A percentile compares a stretch with the other conserved stretches of the same genome.
Conservation (phyloP, 2,113 vertebrate genomes). For the Microtus pennsylvanicus region DNA sequence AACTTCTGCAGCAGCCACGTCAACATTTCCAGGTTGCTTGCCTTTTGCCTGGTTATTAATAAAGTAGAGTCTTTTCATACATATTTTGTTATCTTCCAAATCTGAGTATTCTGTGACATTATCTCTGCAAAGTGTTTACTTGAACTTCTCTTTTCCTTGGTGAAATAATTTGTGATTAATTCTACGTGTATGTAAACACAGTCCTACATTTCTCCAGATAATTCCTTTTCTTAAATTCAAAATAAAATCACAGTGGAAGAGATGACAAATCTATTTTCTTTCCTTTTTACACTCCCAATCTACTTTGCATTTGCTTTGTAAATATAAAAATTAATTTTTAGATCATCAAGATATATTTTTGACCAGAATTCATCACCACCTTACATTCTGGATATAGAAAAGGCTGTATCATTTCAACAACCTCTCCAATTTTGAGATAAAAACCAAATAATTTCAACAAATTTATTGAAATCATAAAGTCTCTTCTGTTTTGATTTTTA, state of each 20-base stretch:
- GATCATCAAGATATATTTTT: neutral
- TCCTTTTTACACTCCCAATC: neutral
- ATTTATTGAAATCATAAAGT: constrained; percentile 34
- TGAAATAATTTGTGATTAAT: neutral
- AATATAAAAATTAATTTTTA: constrained; percentile 39
- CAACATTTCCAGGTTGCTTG: neutral
- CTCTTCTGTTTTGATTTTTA: neutral
- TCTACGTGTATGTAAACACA: neutral
- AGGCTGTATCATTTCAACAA: neutral
- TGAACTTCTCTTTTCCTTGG: neutral
- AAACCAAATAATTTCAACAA: constrained; percentile 25
- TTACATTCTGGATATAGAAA: neutral
- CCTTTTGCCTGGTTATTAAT: neutral
- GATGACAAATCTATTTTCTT: neutral
- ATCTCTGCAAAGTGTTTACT: neutral
- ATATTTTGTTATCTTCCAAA: neutral
- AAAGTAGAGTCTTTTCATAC: neutral
- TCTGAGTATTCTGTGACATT: neutral
- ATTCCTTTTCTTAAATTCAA: constrained; percentile 18
- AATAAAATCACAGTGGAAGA: neutral
- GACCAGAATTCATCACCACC: constrained; percentile 41
- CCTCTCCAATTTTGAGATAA: neutral
- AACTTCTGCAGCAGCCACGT: neutral
- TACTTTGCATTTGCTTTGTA: neutral
- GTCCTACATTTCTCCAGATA: constrained; percentile 34